Evolutionary conservation across 1,140 invertebrate species (phyloP).

Genomic region (Asobara japonica): DNA sequence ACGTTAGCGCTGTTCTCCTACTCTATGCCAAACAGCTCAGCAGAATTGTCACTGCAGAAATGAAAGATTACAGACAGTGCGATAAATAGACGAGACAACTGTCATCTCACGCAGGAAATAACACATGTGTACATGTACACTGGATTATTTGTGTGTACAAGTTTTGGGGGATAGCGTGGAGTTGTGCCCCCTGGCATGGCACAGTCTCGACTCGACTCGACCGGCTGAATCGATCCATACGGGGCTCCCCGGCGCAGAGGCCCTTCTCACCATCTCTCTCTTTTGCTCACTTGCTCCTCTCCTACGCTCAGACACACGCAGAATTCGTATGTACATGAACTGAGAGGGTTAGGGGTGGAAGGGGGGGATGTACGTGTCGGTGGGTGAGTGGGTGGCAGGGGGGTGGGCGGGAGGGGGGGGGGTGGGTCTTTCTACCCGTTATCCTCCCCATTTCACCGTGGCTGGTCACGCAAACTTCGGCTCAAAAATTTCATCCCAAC

Average conservation of each 20-base stretch:
- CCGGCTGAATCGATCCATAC: slow-evolving; percentile 63
- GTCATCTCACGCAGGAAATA: not conserved
- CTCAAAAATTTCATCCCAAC: slow-evolving; percentile 52
- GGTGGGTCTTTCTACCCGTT: slow-evolving; percentile 8
- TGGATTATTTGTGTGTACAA: slow-evolving; percentile 7
- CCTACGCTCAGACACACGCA: slow-evolving; percentile 17
- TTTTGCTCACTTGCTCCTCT: not conserved
- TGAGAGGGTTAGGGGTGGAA: not conserved
- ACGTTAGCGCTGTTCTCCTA: too few relatives aligned
- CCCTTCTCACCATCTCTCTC: slow-evolving; percentile 17
- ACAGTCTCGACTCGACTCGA: slow-evolving; percentile 62
- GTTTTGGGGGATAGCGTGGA: not conserved
- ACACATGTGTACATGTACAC: not conserved
- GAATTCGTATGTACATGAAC: not conserved
- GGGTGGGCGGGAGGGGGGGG: too few relatives aligned
- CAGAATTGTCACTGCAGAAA: not conserved
- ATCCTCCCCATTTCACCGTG: slow-evolving; percentile 39
- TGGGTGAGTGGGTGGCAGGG: too few relatives aligned
- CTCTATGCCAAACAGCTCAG: too few relatives aligned
- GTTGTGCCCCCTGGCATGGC: slow-evolving; percentile 41
- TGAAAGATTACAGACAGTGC: not conserved
- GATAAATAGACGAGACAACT: not conserved
- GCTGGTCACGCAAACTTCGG: slow-evolving; percentile 58
- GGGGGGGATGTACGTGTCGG: not conserved
- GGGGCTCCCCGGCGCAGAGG: slow-evolving; percentile 44